Conservation (phyloP, 2,888 invertebrate genomes). For the Tetragonisca angustula region DNA sequence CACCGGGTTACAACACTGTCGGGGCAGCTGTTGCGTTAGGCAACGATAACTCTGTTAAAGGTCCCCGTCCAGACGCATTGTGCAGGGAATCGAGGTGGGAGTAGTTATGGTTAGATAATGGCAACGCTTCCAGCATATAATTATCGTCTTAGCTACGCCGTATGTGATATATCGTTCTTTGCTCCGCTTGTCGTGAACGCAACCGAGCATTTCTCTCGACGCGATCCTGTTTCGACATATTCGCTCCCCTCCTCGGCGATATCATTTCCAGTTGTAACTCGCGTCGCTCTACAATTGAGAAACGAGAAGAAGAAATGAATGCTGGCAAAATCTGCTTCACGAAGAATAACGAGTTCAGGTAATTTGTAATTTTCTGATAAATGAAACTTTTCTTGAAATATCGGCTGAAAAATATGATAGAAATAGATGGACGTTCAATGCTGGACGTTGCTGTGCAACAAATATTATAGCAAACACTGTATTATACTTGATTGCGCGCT, state of each 20-base stretch:
- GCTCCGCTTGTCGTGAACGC: conserved; percentile 11
- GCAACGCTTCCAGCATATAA: conserved; percentile 61
- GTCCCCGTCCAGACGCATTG: conserved; percentile 66
- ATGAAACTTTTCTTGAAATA: too few relatives aligned
- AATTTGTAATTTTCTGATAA: too few relatives aligned
- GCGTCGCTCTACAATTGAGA: background rate
- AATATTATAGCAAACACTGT: too few relatives aligned
- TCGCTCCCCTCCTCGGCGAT: background rate
- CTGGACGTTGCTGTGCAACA: too few relatives aligned
- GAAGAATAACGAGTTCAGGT: too few relatives aligned
- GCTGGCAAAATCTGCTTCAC: too few relatives aligned
- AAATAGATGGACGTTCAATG: too few relatives aligned
- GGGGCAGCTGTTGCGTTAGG: conserved; percentile 56
- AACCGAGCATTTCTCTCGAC: conserved; percentile 13
- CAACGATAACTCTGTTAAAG: conserved; percentile 70
- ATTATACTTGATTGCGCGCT: too few relatives aligned
- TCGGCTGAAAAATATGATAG: too few relatives aligned
- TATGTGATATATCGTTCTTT: conserved; percentile 48
- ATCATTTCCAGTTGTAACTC: too few relatives aligned
- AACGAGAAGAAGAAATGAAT: too few relatives aligned
- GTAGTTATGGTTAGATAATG: conserved; percentile 69
- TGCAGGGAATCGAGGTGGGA: conserved; percentile 64
- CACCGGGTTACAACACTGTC: conserved; percentile 60
- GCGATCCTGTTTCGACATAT: conserved; percentile 25
- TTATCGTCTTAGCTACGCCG: conserved; percentile 59